These are phyloP conservation scores for Camponotus fellah DNA, from an alignment of 2,888 invertebrate species.

Conservation along the genomic window DNA sequence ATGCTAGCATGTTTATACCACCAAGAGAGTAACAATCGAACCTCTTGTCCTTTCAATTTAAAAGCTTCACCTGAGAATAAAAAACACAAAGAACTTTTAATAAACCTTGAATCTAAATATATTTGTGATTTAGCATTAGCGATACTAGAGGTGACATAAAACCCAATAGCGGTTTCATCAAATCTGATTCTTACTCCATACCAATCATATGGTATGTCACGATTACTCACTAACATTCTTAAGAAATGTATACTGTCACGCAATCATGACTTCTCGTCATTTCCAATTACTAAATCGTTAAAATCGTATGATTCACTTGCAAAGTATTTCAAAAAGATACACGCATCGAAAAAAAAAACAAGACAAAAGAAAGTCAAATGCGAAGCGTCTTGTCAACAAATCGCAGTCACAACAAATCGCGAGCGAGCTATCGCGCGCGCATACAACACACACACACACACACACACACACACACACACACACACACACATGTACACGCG, in stretches of 20 bases:
- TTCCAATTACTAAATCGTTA: slow-evolving; percentile 1
- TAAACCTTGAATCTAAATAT: background rate
- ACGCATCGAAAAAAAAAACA: background rate
- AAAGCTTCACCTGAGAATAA: background rate
- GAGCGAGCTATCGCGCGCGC: too few species aligned
- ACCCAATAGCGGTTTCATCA: background rate
- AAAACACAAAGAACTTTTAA: background rate
- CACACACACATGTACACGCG: background rate
- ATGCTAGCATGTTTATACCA: background rate
- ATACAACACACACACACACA: too few species aligned
- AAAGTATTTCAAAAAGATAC: background rate
- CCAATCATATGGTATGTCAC: background rate
- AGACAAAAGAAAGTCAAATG: background rate
- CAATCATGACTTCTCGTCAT: background rate
- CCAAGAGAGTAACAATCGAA: background rate
- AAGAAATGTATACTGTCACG: background rate
- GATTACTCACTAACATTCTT: slow-evolving; percentile 26
- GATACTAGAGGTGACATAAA: background rate
- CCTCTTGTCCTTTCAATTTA: background rate
- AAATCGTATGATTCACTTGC: background rate
- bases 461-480: background rate
- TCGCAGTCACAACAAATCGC: slow-evolving; percentile 15
- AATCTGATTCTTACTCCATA: background rate
- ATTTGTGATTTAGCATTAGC: background rate
- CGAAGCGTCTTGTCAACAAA: background rate